Conservation (phyloP, 2,888 invertebrate species). For the Caenorhabditis sp. region DNA sequence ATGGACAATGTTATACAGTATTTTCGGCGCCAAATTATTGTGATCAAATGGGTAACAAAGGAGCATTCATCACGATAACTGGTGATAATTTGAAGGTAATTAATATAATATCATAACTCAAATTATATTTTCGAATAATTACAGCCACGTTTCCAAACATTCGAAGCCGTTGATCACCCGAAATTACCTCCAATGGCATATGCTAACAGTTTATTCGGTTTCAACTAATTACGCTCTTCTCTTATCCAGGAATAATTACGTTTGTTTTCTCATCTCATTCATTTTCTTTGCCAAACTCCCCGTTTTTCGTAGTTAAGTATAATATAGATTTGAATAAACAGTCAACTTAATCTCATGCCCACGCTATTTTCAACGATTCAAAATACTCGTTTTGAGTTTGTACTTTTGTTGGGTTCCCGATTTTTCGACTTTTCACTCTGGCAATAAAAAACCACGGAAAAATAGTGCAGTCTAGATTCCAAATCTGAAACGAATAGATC, state of each 20-base stretch:
- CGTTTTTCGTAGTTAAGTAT: neutral
- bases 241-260: neutral
- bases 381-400: neutral
- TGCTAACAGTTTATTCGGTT: constrained; percentile 58
- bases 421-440: neutral
- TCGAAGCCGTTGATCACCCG: constrained; percentile 83
- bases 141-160: constrained; percentile 87
- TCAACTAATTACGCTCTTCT: constrained; percentile 18
- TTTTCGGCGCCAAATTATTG: constrained; percentile 99
- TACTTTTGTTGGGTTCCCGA: neutral
- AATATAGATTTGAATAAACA: neutral
- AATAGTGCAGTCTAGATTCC: neutral
- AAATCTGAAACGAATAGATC: neutral
- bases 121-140: no score
- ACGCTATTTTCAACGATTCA: neutral
- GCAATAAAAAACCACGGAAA: neutral
- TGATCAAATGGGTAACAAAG: constrained; percentile 90
- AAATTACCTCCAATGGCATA: constrained; percentile 67
- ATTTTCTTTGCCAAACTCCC: neutral
- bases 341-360: neutral
- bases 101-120: neutral
- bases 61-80: constrained; percentile 92
- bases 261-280: neutral
- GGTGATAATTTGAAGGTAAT: constrained; percentile 74
- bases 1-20: constrained; percentile 95